phyloP scores from a whole-genome alignment of 2,113 vertebrate genomes.

The Salvelinus sp. region DNA sequence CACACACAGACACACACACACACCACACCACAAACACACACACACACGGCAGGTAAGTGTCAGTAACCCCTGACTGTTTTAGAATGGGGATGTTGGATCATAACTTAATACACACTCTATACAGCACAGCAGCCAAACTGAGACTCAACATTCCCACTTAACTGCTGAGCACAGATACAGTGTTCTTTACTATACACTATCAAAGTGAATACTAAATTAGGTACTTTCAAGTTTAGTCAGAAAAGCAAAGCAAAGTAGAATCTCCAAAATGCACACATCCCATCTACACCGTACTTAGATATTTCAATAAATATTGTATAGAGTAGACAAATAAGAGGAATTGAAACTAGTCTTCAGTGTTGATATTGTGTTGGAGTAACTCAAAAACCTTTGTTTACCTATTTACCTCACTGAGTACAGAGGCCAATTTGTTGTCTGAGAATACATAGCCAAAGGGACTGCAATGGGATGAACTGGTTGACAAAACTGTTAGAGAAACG shows the following conservation, averaged over 20 bases:
- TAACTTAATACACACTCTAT: conserved; percentile 32
- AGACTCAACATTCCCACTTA: conserved; percentile 35
- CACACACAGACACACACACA: conserved; percentile 10
- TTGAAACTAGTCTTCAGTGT: conserved; percentile 22
- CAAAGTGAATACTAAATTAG: conserved; percentile 65
- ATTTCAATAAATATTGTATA: too few relatives aligned
- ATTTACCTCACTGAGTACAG: conserved; percentile 51
- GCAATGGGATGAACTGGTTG: not conserved
- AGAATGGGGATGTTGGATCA: not conserved
- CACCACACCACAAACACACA: not conserved
- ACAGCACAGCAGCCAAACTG: conserved; percentile 34
- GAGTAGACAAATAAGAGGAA: conserved; percentile 21
- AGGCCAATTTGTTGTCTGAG: conserved; percentile 26
- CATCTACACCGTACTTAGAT: not conserved
- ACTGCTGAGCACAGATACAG: conserved; percentile 51
- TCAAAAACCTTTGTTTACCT: conserved; percentile 27
- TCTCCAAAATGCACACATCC: not conserved
- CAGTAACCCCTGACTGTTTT: not conserved
- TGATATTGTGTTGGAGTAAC: conserved; percentile 25
- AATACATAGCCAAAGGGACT: conserved; percentile 45
- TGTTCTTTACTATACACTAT: conserved; percentile 24
- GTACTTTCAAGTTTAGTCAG: conserved; percentile 57
- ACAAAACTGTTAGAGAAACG: conserved; percentile 10
- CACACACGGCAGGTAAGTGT: conserved; percentile 16
- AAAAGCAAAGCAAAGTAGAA: conserved; percentile 43